phyloP scores from a whole-genome alignment of 2,888 invertebrate species.

The Chrysopilus asiliformis region DNA sequence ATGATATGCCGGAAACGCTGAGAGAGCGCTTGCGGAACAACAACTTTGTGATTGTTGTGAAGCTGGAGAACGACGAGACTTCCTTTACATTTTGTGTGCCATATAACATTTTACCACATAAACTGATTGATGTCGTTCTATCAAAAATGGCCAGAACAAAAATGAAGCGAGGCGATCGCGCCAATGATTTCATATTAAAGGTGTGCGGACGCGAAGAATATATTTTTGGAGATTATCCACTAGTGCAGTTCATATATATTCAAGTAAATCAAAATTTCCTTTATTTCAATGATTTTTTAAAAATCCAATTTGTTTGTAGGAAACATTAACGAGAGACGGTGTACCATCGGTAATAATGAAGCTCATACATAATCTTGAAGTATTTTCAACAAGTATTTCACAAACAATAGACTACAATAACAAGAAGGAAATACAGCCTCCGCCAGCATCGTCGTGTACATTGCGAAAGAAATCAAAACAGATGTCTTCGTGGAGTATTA shows the following conservation, averaged over 20 bases:
- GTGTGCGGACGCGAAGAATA: constrained; percentile 86
- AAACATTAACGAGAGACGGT: constrained; percentile 60
- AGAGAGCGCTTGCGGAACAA: constrained; percentile 48
- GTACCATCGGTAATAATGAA: constrained; percentile 69
- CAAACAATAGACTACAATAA: constrained; percentile 22
- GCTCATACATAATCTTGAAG: constrained; percentile 49
- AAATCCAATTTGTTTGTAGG: constrained; percentile 50
- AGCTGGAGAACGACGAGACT: constrained; percentile 65
- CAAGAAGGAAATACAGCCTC: constrained; percentile 34
- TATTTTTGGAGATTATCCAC: constrained; percentile 66
- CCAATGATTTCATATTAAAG: constrained; percentile 70
- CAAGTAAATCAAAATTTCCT: constrained; percentile 35
- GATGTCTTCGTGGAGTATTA: constrained; percentile 57
- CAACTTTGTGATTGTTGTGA: constrained; percentile 59
- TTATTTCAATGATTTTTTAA: background rate
- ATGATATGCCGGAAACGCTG: constrained; percentile 54
- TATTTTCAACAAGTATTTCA: constrained; percentile 15
- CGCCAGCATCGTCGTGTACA: constrained; percentile 54
- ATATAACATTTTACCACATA: constrained; percentile 53
- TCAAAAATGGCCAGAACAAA: constrained; percentile 60
- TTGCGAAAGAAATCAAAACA: constrained; percentile 52
- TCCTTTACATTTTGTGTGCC: constrained; percentile 61
- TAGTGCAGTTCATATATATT: constrained; percentile 80
- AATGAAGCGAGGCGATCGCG: constrained; percentile 50
- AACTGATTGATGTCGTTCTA: constrained; percentile 57